phyloP scores from a whole-genome alignment of 2,888 invertebrate genomes.

The Hemicrepidius hirtus region DNA sequence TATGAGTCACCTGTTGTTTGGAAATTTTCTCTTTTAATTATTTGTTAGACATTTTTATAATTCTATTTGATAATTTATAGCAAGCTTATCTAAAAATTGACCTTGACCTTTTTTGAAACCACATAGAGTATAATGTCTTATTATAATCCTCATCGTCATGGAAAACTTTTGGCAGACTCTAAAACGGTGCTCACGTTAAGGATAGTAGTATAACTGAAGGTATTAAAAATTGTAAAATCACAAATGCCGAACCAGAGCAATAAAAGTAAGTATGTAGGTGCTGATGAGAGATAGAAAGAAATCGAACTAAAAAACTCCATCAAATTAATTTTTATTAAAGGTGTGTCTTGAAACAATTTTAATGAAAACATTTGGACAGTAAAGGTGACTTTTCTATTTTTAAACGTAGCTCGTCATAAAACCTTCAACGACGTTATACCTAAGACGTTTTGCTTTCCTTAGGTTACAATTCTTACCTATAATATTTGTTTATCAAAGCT shows the following conservation, averaged over 20 bases:
- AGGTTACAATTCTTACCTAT: not conserved
- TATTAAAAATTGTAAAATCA: slow-evolving; percentile 1
- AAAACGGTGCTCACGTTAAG: not conserved
- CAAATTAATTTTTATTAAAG: slow-evolving; percentile 33
- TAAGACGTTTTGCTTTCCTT: not conserved
- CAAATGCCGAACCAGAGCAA: slow-evolving; percentile 12
- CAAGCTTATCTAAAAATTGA: slow-evolving; percentile 34
- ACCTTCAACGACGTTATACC: slow-evolving; percentile 12
- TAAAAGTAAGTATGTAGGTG: slow-evolving; percentile 21
- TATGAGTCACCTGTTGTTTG: slow-evolving; percentile 35
- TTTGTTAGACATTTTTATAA: slow-evolving; percentile 1
- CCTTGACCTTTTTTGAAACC: slow-evolving; percentile 40
- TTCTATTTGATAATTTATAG: slow-evolving; percentile 38
- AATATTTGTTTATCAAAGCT: slow-evolving; percentile 18
- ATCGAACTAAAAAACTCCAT: slow-evolving; percentile 31
- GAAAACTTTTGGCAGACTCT: slow-evolving; percentile 25
- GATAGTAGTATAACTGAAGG: not conserved
- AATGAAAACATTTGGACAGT: slow-evolving; percentile 36
- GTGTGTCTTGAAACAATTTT: slow-evolving; percentile 27
- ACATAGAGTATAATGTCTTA: not conserved
- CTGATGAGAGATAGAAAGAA: slow-evolving; percentile 22
- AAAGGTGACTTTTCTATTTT: slow-evolving; percentile 42
- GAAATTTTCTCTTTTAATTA: slow-evolving; percentile 15
- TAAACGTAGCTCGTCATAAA: slow-evolving; percentile 33
- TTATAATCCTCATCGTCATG: slow-evolving; percentile 21